Evolutionary conservation across 2,113 vertebrate species (phyloP), one percentile per base, ranked within the genome.

Genomic region (Sinocyclocheilus anshuiensis): DNA sequence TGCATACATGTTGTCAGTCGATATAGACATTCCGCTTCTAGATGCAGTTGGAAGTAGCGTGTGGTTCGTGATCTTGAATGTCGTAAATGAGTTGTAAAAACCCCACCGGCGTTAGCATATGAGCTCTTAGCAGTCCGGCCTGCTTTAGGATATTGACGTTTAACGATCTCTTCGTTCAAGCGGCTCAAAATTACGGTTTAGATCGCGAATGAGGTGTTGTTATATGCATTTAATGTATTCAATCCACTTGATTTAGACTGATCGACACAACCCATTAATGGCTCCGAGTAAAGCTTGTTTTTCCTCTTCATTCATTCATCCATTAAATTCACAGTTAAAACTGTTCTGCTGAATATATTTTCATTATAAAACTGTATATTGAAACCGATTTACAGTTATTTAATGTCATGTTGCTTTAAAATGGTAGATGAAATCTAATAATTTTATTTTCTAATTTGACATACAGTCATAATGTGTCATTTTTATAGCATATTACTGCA

Each of bases 21-120:
- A 16, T 6, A 18, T 24, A 26, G 59, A 5, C 3, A 12, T 50
- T 48, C 39, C 45, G 81, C 48, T 72, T 39, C 26, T 71, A 83
- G 48, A 36, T 55, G 42, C 55, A 16, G 45, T 36, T 36, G 24
- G 11, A 48, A 50, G 29, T 72, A 61, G 26, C 24, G 12, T 69
- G 81, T 22, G 20, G 24, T 55, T 57, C 3, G 45, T 72, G 67
- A n/a, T 83, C 18, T 36, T 72, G 65, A 53, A 57, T 69, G 65
- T 72, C 39, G 63, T 53, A 83, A 71, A 83, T 20, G 65, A 83
- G 81, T 71, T 36, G 39, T 48, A 71, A 71, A 69, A 82, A 22
- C 65, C 42, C 61, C 45, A 24, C 39, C 20, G 65, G 26, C 12
- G 63, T 72, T 83, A 83, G 80, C 80, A 29, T 83, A 55, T 55